Base-by-base conservation (phyloP, 2,888 invertebrate species). In the Ditylenchus weischeri region DNA sequence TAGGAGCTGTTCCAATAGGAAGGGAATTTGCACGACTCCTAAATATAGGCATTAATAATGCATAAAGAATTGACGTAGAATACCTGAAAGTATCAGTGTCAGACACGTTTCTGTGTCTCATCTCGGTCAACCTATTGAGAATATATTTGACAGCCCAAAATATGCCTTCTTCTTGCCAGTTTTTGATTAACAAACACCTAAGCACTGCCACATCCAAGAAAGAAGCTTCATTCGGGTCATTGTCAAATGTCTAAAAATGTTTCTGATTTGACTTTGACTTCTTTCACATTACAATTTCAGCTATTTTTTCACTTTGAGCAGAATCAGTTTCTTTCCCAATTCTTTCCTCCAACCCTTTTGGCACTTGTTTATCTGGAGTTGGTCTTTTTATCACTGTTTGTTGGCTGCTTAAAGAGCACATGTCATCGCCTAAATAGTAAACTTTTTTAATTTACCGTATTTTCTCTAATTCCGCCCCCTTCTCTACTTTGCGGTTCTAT, bases 121-220 rank as follows among this genome's bases (percentile, higher is more conserved):
- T 84, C 68, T 85, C 85, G n/a, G 84, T 75, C 48, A 86, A 77
- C 21, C 86, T 68, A 69, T 83, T 79, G 51, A 79, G 70, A 13
- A 83, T 69, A 68, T 90, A 95, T 83, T 92, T 91, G 43, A 96
- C 85, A 18, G 93, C 93, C 98, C 98, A 98, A 84, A 91, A 92
- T 15, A 96, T 90, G 0, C 98, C 98, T 84, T 96, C 95, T 83
- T 96, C 95, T 83, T 92, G 90, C 98, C 98, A 99, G 82, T 94
- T 93, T 0, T 92, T 89, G 70, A 94, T 90, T 83, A 98, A 94
- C 18, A 99, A 87, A 83, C 96, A 95, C 63, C 96, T 88, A 65
- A 99, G 85, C 0, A 96, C 94, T 3, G 94, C 93, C 0, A 99
- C 92, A 84, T 99, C 98, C 66, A 98, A 86, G 84, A 93, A 95